Base-by-base conservation (phyloP, 2,113 vertebrate genomes). In the Ceuthmochares aereus region DNA sequence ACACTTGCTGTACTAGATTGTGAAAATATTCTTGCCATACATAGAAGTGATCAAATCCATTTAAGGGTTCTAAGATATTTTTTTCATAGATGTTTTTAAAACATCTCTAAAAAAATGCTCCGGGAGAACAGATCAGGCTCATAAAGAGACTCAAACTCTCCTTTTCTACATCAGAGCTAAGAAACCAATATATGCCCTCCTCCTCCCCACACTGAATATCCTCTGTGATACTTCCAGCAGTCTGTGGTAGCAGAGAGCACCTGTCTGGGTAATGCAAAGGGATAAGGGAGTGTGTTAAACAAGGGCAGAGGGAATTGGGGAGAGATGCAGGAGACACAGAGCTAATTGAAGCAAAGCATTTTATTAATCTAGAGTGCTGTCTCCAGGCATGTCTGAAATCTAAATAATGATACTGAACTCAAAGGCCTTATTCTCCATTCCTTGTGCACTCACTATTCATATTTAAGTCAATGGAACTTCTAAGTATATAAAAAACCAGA, bases 221-320 rank as follows among this genome's bases (percentile, higher is more conserved):
- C 74, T 91, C 58, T 0, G 0, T 92, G 88, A 92, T 93, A 94
- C 90, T 89, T 96, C 76, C 51, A 87, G 63, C 88, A 74, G 69
- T 18, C 55, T 94, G 85, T 58, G 70, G 70, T 95, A 95, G 86
- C 86, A 96, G 88, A 87, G 90, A 96, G 92, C 96, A 95, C 96
- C 93, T 97, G 96, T 92, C 77, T 96, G 92, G 94, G 89, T 96
- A 96, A 97, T 95, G 88, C 8, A 2, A 96, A 96, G 79, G 90
- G 96, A 96, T 96, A 95, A 97, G 94, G 93, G 94, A 96, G 88
- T 90, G 94, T 97, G 97, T 97, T 97, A 94, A 96, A 97, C 97
- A 97, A 96, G 96, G 96, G 95, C 69, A 96, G 95, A 97, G 97
- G 96, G 96, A 96, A 95, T 93, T 97, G 94, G 70, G 93, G 90